Base-by-base conservation (phyloP, 1,140 invertebrate species). In the Dendroctonus valens region DNA sequence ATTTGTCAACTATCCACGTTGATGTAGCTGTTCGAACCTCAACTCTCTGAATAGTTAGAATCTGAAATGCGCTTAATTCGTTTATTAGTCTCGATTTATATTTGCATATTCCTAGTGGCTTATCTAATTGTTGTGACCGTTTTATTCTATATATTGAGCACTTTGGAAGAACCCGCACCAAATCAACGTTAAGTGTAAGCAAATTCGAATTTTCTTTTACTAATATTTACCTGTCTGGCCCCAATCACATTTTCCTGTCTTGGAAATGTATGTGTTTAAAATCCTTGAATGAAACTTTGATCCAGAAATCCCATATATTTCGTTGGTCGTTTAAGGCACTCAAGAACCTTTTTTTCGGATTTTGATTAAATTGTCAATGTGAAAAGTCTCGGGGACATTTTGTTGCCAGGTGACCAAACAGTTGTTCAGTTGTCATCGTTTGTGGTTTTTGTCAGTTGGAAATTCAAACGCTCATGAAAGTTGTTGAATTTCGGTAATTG, bases 401-500 rank as follows among this genome's bases (percentile, higher is more conserved):
- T 50, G 50, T 67, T 61, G 41, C 48, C 57, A 53, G 39, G 63
- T 48, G 55, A 64, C 61, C n/a, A 41, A 40, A 38, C 7, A 12
- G 55, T 14, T 41, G 9, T 11, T 61, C n/a, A 6, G 42, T 41
- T 50, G 12, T 57, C 41, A 48, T 46, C 37, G 8, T 49, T 52
- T 60, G 49, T 60, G 26, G 48, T 53, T 67, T 67, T 67, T 61
- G 57, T 60, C 26, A 51, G 54, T 9, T 37, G 41, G 60, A 67
- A 67, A 53, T 55, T 59, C 15, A 15, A 60, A 67, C 44, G 6
- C 38, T 54, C 48, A 60, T 60, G 50, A 48, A 48, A 55, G 44
- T 50, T 51, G 52, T 64, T 64, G 63, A 65, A 65, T 65, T 65
- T 51, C 26, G 11, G 63, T 65, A 52, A 65, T 50, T 58, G 50